Evolutionary conservation across 2,888 invertebrate species (phyloP).

Genomic region (Salticus scenicus): DNA sequence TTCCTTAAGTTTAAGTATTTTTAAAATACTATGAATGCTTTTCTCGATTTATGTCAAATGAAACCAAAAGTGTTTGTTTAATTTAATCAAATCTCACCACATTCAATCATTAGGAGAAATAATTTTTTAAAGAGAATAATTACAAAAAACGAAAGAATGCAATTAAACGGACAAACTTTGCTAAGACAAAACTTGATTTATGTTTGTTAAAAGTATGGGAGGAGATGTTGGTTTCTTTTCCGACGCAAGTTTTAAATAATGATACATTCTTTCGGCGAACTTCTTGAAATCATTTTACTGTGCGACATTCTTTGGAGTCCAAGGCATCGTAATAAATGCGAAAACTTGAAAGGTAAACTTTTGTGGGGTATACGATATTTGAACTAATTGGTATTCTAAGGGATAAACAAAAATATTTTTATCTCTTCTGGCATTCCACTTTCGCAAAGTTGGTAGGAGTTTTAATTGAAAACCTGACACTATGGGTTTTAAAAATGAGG

Average conservation of each 20-base stretch:
- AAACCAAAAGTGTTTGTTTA: too few species aligned
- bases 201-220: too few species aligned
- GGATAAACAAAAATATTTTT: conserved; percentile 56
- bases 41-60: too few species aligned
- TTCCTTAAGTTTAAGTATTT: too few species aligned
- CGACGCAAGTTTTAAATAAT: conserved; percentile 40
- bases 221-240: too few species aligned
- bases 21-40: too few species aligned
- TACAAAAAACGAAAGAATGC: conserved; percentile 19
- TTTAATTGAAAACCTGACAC: conserved; percentile 17
- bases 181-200: conserved; percentile 49
- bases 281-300: not conserved
- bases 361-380: conserved; percentile 42
- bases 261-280: conserved; percentile 46
- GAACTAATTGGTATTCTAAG: conserved; percentile 65
- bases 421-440: conserved; percentile 46
- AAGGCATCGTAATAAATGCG: conserved; percentile 57
- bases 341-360: conserved; percentile 68
- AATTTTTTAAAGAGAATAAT: not conserved
- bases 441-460: not conserved
- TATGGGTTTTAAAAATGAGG: conserved; percentile 13
- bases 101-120: conserved; percentile 48
- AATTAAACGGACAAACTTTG: conserved; percentile 17
- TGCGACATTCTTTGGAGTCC: conserved; percentile 47
- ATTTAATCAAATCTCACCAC: too few species aligned